These are phyloP conservation scores for Periplaneta americana DNA, from an alignment of 1,140 invertebrate species.

Conservation along the genomic window DNA sequence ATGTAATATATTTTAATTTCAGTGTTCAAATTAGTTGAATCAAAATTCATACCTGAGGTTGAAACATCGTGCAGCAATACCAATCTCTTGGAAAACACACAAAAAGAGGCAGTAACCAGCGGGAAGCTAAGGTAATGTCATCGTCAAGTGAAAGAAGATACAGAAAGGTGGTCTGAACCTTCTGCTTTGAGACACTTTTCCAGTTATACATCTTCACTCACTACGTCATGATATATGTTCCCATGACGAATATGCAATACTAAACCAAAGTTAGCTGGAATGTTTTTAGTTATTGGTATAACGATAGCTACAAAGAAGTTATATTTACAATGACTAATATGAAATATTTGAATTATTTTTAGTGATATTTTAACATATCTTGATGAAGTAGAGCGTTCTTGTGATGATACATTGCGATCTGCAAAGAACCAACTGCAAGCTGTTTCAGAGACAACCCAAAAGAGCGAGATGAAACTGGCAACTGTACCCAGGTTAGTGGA, in stretches of 20 bases:
- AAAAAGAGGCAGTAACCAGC: conserved; percentile 10
- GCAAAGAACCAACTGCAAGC: conserved; percentile 1
- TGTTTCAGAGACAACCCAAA: not conserved
- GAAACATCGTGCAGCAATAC: conserved; percentile 10
- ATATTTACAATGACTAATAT: not conserved
- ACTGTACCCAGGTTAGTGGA: not conserved
- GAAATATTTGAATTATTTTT: no score
- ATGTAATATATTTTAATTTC: conserved; percentile 5
- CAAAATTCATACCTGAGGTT: not conserved
- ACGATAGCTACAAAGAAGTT: no score
- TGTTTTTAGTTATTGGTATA: no score
- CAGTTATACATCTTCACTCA: no score
- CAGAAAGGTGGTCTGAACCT: no score
- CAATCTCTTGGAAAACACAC: not conserved
- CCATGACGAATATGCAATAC: no score
- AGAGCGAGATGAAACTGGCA: conserved; percentile 6
- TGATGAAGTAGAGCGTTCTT: conserved; percentile 23
- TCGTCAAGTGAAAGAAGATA: no score
- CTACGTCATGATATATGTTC: no score
- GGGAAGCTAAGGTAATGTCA: conserved; percentile 1
- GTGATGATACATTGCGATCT: not conserved
- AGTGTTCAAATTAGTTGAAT: conserved; percentile 8
- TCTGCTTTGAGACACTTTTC: no score
- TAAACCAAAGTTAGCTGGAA: no score
- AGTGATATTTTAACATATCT: conserved; percentile 26